Percentiles rank a stretch among this genome's conserved stretches.
Evolutionary conservation across 1,140 invertebrate genomes (phyloP).

Genomic region (Coptotermes formosanus): DNA sequence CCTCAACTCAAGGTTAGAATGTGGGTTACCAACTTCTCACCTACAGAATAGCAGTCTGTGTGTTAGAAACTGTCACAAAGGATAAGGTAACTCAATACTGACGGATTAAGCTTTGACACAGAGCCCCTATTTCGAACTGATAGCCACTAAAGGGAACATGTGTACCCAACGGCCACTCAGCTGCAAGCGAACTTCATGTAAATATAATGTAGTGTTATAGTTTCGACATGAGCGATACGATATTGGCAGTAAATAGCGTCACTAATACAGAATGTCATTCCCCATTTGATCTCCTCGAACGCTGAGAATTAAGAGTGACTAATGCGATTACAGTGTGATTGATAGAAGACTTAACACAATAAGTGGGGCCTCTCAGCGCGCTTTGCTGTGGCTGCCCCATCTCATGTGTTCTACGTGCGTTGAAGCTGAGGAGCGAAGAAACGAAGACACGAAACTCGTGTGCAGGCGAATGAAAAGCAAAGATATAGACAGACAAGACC

Average conservation of each 20-base stretch:
- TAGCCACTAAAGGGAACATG: background rate
- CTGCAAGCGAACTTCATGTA: background rate
- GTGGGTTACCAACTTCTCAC: background rate
- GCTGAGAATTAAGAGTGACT: background rate
- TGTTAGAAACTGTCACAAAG: too few relatives aligned
- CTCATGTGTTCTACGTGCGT: background rate
- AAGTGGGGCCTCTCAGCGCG: background rate
- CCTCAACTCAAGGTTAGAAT: background rate
- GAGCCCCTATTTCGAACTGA: background rate
- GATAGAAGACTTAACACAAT: background rate
- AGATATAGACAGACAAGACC: background rate
- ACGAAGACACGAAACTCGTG: background rate
- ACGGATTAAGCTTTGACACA: background rate
- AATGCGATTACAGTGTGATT: background rate
- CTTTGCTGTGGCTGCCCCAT: background rate
- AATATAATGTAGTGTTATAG: background rate
- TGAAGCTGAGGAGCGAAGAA: background rate
- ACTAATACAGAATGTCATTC: background rate
- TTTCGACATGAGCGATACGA: background rate
- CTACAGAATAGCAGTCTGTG: background rate
- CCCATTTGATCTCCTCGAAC: background rate
- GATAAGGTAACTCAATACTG: background rate
- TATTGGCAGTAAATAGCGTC: background rate
- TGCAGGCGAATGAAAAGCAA: background rate
- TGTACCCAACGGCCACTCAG: background rate